A percentile compares a stretch with the other conserved stretches of the same genome.
phyloP scores from a whole-genome alignment of 2,888 invertebrate genomes.

The Eupithecia tripunctaria region DNA sequence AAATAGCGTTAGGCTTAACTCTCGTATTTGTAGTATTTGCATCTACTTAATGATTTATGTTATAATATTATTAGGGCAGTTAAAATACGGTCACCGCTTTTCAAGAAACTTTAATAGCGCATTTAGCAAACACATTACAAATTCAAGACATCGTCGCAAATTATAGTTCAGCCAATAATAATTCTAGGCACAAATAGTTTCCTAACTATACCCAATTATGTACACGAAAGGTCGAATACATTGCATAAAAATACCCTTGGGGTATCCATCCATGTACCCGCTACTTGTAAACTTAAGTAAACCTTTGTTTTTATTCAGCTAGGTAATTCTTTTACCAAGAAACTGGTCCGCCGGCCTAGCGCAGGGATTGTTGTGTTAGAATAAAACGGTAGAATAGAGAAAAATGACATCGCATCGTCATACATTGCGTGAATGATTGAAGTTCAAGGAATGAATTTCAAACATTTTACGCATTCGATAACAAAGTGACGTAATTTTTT shows the following conservation, averaged over 20 bases:
- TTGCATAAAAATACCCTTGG: slow-evolving; percentile 15
- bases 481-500: too few relatives aligned
- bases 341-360: too few relatives aligned
- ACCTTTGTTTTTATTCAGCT: neutral
- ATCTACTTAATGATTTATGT: too few relatives aligned
- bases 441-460: too few relatives aligned
- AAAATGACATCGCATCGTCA: too few relatives aligned
- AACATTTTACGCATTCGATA: too few relatives aligned
- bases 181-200: slow-evolving; percentile 23
- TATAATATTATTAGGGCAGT: neutral
- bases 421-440: too few relatives aligned
- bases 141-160: slow-evolving; percentile 21
- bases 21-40: too few relatives aligned
- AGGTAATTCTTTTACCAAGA: too few relatives aligned
- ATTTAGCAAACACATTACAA: slow-evolving; percentile 8
- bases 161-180: slow-evolving; percentile 12
- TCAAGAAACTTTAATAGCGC: neutral
- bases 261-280: neutral
- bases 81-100: neutral
- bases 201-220: slow-evolving; percentile 22
- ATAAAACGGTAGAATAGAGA: too few relatives aligned
- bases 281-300: neutral
- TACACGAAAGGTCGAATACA: slow-evolving; percentile 20
- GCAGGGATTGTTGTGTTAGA: too few relatives aligned
- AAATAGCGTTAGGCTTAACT: too few relatives aligned